Evolutionary conservation across 2,888 invertebrate species (phyloP).

Genomic region (Apamea anceps): DNA sequence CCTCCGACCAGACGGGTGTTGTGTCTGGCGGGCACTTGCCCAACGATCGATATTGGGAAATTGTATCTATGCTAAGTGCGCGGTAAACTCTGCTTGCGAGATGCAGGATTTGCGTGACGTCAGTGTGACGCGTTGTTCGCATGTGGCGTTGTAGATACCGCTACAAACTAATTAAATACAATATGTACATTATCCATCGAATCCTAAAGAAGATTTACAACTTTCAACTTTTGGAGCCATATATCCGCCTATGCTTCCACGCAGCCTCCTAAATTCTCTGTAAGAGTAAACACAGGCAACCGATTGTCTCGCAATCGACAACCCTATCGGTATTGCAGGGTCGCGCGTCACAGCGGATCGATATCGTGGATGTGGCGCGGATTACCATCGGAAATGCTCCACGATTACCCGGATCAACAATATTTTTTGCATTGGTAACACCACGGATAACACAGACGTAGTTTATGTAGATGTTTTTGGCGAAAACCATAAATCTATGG

Average conservation of each 20-base stretch:
- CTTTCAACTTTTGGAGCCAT: neutral
- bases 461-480: conserved; percentile 7
- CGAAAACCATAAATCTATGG: neutral
- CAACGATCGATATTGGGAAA: too few relatives aligned
- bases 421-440: conserved; percentile 38
- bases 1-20: too few relatives aligned
- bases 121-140: too few relatives aligned
- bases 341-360: conserved; percentile 73
- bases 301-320: conserved; percentile 39
- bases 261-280: neutral
- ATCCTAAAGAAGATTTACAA: neutral
- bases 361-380: conserved; percentile 70
- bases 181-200: neutral
- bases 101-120: too few relatives aligned
- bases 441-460: neutral
- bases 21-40: too few relatives aligned
- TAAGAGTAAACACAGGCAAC: neutral
- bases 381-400: conserved; percentile 62
- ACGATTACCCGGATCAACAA: conserved; percentile 54
- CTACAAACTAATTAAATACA: neutral
- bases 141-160: too few relatives aligned
- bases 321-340: conserved; percentile 64
- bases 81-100: too few relatives aligned
- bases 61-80: too few relatives aligned
- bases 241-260: neutral